Evolutionary conservation across 2,888 invertebrate genomes (phyloP).

Genomic region (Tanaodytes sp.): DNA sequence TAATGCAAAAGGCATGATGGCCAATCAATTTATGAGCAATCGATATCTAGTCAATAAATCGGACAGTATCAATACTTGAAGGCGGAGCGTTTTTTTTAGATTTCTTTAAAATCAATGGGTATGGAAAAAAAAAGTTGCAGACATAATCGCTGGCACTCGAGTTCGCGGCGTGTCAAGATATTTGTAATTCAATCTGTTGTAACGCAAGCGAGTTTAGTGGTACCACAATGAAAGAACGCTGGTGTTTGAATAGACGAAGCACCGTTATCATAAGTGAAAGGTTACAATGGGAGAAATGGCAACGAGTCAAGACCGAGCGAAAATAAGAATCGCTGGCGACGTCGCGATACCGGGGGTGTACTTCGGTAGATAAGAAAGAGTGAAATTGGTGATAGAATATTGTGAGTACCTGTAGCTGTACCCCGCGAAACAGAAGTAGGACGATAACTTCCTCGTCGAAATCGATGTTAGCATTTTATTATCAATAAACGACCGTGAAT

Average conservation of each 20-base stretch:
- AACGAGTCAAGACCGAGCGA: constrained; percentile 36
- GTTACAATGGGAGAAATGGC: constrained; percentile 47
- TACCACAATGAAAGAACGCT: constrained; percentile 7
- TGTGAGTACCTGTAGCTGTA: too few species aligned
- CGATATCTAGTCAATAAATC: too few species aligned
- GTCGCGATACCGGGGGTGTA: constrained; percentile 14
- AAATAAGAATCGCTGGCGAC: constrained; percentile 20
- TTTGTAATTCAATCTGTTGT: constrained; percentile 21
- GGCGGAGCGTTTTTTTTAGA: too few species aligned
- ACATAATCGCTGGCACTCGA: too few species aligned
- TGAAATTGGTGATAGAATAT: too few species aligned
- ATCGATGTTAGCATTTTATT: constrained; percentile 6
- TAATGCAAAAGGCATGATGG: too few species aligned
- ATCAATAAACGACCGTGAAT: constrained; percentile 13
- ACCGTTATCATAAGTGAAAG: constrained; percentile 48
- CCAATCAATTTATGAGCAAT: too few species aligned
- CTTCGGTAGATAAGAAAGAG: too few species aligned
- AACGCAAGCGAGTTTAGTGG: constrained; percentile 9
- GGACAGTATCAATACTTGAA: too few species aligned
- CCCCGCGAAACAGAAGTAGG: background rate
- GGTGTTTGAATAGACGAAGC: constrained; percentile 30
- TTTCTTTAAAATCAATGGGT: too few species aligned
- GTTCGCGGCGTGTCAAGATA: background rate
- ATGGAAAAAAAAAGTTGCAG: too few species aligned
- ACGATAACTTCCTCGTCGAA: background rate